These are phyloP conservation scores for Dunckerocampus dactyliophorus DNA, from an alignment of 2,113 vertebrate genomes.

Conservation along the genomic window DNA sequence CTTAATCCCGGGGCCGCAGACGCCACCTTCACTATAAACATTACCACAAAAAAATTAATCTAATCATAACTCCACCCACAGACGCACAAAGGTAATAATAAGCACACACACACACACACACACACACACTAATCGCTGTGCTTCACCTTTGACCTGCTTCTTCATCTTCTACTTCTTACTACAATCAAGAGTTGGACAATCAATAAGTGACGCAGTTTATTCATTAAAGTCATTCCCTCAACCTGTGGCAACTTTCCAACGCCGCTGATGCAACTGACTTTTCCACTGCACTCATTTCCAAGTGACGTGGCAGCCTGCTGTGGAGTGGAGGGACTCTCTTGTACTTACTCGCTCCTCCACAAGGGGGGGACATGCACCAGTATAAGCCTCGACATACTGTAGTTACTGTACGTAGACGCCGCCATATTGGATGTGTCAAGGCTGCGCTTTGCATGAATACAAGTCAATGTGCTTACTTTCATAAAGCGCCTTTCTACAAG, in stretches of 20 bases:
- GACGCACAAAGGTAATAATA: constrained; percentile 59
- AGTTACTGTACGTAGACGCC: too few relatives aligned
- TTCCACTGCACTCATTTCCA: not conserved
- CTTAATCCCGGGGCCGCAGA: constrained; percentile 46
- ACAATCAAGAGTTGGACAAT: not conserved
- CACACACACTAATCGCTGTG: constrained; percentile 13
- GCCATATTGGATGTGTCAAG: too few relatives aligned
- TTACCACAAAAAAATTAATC: constrained; percentile 19
- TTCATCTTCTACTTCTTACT: not conserved
- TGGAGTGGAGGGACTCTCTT: not conserved
- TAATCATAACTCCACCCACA: constrained; percentile 50
- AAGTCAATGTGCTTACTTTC: too few relatives aligned
- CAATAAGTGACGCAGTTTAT: not conserved
- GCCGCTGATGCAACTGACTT: too few relatives aligned
- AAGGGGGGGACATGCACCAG: not conserved
- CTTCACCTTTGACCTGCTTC: constrained; percentile 2
- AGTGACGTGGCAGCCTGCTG: too few relatives aligned
- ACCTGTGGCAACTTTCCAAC: not conserved
- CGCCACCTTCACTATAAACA: constrained; percentile 41
- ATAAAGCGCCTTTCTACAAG: too few relatives aligned
- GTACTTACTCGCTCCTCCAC: not conserved
- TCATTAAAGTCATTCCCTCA: not conserved
- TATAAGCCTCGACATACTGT: too few relatives aligned
- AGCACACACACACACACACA: constrained; percentile 21
- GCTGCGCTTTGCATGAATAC: too few relatives aligned